Base-by-base conservation (phyloP, 2,797 vertebrate genomes). In the Clamator glandarius region DNA sequence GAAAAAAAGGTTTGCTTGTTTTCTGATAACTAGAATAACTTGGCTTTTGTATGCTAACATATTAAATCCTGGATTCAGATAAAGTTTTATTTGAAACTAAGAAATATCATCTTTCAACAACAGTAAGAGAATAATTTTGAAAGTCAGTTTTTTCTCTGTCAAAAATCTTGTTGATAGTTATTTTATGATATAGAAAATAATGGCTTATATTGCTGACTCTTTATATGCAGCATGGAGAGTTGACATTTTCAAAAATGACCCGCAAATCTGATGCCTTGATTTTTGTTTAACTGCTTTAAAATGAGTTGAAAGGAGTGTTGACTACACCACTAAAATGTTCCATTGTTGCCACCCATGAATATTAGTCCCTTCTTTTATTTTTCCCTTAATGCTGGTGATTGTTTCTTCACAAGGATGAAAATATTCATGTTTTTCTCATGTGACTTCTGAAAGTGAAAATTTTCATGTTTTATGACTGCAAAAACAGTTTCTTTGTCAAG, bases 361-460 rank as follows among this genome's bases (percentile, higher is more conserved):
- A 33, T 57, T 63, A 29, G 20, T 18, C n/a, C 10, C 16, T 78
- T 86, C 25, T 64, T 66, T 31, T 76, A n/a, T 69, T 39, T 39
- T 39, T 39, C 8, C 31, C 68, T 54, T 51, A 80, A 46, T 4
- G 0, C 7, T 36, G 24, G 12, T 57, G 5, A 13, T 75, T 82
- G 3, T 51, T 82, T 80, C 19, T 67, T 52, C 55, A 50, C 12
- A 21, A 41, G 62, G 85, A 77, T 52, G 4, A 69, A 95, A 83
- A 48, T 15, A 48, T 2, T 20, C 0, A 0, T 3, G 15, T 24
- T 85, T 87, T 66, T 57, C 11, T 15, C 9, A 3, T 6, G 6
- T 58, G 12, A 35, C 36, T 73, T 77, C 57, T 63, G 70, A 50
- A 44, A 0, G 1, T 80, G 44, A 67, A 35, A 35, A 41, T 50